A percentile compares a stretch with the other conserved stretches of the same genome.
Evolutionary conservation across 2,113 vertebrate genomes (phyloP).

Genomic region (Chionis minor): DNA sequence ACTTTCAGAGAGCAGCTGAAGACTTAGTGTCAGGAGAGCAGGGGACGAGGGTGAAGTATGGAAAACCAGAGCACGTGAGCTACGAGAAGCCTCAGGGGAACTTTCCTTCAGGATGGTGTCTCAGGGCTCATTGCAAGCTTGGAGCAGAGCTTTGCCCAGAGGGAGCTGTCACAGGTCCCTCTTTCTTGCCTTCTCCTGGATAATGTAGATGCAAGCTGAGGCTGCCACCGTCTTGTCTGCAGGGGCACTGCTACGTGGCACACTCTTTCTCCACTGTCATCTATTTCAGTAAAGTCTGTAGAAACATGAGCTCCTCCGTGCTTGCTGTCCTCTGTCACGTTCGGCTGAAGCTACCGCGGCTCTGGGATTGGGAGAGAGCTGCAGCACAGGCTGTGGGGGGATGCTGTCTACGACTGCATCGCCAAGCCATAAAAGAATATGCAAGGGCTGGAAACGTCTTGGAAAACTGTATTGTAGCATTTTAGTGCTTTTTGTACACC

Average conservation of each 20-base stretch:
- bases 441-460: neutral
- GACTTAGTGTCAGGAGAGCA: neutral
- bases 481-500: neutral
- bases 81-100: fast-evolving
- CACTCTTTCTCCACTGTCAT: fast-evolving
- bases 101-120: neutral
- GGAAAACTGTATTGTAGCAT: fast-evolving
- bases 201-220: neutral
- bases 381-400: fast-evolving
- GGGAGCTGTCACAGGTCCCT: neutral
- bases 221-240: neutral
- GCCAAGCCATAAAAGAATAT: neutral
- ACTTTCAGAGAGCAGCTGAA: neutral
- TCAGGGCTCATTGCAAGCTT: neutral
- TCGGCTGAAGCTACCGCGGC: fast-evolving
- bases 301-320: fast-evolving
- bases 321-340: neutral
- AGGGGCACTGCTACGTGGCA: neutral
- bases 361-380: neutral
- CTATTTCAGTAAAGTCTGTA: neutral
- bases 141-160: neutral
- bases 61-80: neutral
- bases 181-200: neutral
- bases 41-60: neutral
- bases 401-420: neutral